These are phyloP conservation scores for Clarias laeviceps DNA, from an alignment of 2,797 vertebrate genomes.

Conservation along the genomic window DNA sequence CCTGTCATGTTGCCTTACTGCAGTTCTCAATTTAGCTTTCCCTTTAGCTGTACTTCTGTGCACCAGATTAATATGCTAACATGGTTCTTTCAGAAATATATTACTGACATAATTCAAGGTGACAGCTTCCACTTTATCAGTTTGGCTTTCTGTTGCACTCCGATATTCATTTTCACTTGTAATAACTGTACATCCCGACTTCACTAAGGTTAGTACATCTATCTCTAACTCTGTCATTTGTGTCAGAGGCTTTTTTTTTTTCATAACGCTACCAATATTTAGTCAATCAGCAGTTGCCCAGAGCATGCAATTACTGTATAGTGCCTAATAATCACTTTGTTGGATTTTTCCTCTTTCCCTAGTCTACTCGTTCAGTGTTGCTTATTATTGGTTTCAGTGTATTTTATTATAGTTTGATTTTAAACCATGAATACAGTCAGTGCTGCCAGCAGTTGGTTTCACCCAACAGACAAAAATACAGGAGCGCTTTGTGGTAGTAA, in stretches of 20 bases:
- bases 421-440: neutral
- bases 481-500: neutral
- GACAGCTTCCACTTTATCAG: conserved; percentile 16
- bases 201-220: conserved; percentile 27
- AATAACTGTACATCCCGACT: conserved; percentile 38
- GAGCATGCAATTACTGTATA: conserved; percentile 35
- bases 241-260: conserved; percentile 37
- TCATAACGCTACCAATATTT: conserved; percentile 27
- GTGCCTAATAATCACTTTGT: conserved; percentile 32
- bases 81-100: conserved; percentile 31
- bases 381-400: conserved; percentile 6
- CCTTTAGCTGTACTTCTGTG: conserved; percentile 5
- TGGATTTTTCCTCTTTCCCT: conserved; percentile 18
- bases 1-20: conserved; percentile 6
- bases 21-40: conserved; percentile 26
- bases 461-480: neutral
- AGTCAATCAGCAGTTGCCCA: conserved; percentile 56
- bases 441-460: neutral
- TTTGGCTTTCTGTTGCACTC: conserved; percentile 13
- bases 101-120: conserved; percentile 42
- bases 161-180: conserved; percentile 41
- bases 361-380: neutral
- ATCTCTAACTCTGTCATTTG: conserved; percentile 49
- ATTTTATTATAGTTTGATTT: neutral
- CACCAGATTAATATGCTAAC: conserved; percentile 31